phyloP scores from a whole-genome alignment of 1,140 invertebrate genomes.

The Forficula auricularia region DNA sequence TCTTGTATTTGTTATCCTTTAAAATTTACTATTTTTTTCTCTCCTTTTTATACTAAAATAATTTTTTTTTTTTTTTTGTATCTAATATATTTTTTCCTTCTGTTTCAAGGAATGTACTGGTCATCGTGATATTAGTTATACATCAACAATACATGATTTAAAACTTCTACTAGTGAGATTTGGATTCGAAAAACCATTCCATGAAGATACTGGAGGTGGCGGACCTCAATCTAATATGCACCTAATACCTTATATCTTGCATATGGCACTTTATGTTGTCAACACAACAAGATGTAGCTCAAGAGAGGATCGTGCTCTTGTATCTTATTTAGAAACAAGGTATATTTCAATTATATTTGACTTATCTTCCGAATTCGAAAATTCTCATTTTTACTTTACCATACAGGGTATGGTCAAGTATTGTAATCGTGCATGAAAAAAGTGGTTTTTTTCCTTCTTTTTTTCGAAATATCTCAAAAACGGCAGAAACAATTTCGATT shows the following conservation, averaged over 20 bases:
- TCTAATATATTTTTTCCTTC: neutral
- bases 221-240: constrained; percentile 95
- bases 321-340: constrained; percentile 41
- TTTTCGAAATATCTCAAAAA: too few relatives aligned
- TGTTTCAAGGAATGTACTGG: constrained; percentile 54
- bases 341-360: too few relatives aligned
- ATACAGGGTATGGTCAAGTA: too few relatives aligned
- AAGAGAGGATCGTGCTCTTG: constrained; percentile 54
- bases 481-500: too few relatives aligned
- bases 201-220: constrained; percentile 91
- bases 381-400: too few relatives aligned
- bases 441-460: too few relatives aligned
- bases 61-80: too few relatives aligned
- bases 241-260: constrained; percentile 81
- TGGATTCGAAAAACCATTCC: constrained; percentile 86
- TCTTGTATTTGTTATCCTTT: too few relatives aligned
- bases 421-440: too few relatives aligned
- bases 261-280: constrained; percentile 88
- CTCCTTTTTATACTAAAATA: too few relatives aligned
- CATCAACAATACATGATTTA: constrained; percentile 80
- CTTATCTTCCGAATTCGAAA: too few relatives aligned
- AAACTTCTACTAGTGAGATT: constrained; percentile 80
- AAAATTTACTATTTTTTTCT: too few relatives aligned
- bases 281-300: constrained; percentile 64
- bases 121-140: constrained; percentile 71